Conservation (phyloP, 2,113 vertebrate genomes). For the Meles meles region DNA sequence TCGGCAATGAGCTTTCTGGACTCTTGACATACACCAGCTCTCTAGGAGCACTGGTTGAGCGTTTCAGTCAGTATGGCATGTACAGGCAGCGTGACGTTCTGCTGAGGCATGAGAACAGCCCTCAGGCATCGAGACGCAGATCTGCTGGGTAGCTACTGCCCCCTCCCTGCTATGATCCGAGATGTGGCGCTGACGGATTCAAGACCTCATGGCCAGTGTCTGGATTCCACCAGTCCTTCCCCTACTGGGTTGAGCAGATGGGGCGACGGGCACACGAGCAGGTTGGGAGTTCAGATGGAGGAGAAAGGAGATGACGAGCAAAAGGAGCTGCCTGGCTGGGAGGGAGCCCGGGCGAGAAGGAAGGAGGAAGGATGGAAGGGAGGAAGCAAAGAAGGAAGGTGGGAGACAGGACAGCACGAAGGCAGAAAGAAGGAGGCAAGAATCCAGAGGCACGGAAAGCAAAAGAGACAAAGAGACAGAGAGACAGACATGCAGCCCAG, state of each 20-base stretch:
- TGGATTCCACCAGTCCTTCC: neutral
- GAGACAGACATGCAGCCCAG: neutral
- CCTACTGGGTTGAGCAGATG: neutral
- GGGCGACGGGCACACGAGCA: no score
- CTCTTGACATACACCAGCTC: no score
- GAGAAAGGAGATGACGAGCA: neutral
- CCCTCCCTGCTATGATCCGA: neutral
- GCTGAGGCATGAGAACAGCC: neutral
- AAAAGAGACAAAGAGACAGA: neutral
- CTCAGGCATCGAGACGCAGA: no score
- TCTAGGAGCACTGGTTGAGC: neutral
- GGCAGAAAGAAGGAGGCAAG: neutral
- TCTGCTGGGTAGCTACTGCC: no score
- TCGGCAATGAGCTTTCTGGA: neutral
- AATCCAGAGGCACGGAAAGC: neutral
- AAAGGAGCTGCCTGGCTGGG: neutral
- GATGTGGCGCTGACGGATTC: no score
- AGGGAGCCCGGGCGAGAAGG: neutral
- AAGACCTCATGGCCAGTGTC: neutral
- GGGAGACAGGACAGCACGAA: neutral
- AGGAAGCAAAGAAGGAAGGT: neutral
- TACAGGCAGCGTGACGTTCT: neutral
- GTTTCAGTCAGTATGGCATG: neutral
- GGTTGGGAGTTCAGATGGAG: neutral
- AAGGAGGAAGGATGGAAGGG: accelerated